Evolutionary conservation across 2,113 vertebrate genomes (phyloP).

Genomic region (Chlorodrepanis virens): DNA sequence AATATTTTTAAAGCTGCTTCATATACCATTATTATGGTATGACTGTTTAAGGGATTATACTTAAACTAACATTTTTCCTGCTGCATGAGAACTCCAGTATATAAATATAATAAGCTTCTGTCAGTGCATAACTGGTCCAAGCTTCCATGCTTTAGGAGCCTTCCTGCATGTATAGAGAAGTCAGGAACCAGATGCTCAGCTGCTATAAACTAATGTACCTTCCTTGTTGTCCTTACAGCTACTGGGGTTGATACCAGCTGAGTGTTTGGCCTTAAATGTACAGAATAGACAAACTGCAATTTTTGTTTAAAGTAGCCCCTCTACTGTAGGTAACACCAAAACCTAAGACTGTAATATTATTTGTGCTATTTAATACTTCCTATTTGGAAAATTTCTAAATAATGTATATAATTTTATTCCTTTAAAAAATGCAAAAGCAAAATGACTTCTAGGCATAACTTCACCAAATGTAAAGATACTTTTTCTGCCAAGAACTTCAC

Average conservation of each 20-base stretch:
- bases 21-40: slow-evolving; percentile 51
- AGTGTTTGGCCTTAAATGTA: slow-evolving; percentile 17
- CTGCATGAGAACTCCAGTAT: slow-evolving; percentile 11
- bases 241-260: not conserved
- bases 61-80: slow-evolving; percentile 59
- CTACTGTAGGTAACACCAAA: slow-evolving; percentile 69
- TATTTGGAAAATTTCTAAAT: slow-evolving; percentile 71
- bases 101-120: not conserved
- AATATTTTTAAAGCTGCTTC: slow-evolving; percentile 59
- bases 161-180: not conserved
- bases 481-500: slow-evolving; percentile 50
- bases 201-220: not conserved
- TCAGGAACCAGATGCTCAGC: not conserved
- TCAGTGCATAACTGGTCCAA: not conserved
- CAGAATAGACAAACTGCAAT: slow-evolving; percentile 15
- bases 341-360: slow-evolving; percentile 68
- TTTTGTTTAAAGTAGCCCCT: slow-evolving; percentile 23
- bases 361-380: slow-evolving; percentile 76
- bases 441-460: slow-evolving; percentile 66
- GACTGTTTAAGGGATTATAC: slow-evolving; percentile 56
- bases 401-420: slow-evolving; percentile 79
- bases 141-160: not conserved
- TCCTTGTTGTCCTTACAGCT: not conserved
- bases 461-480: slow-evolving; percentile 79
- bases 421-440: slow-evolving; percentile 53